Base-by-base conservation (phyloP, 2,113 vertebrate genomes). In the Phaethornis superciliosus region DNA sequence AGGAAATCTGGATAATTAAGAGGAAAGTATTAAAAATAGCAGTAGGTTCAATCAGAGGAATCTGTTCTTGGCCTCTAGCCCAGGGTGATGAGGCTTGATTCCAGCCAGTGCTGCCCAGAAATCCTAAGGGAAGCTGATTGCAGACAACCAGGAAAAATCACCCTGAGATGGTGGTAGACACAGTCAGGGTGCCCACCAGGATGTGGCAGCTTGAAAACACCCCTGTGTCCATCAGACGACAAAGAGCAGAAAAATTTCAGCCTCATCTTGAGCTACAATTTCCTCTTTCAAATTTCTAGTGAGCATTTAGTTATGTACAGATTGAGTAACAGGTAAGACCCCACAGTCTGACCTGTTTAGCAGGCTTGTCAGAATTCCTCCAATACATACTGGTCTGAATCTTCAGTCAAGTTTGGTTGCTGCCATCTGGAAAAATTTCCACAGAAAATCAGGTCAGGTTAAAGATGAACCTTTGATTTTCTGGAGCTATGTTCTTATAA, bases 71-170 rank as follows among this genome's bases (percentile, higher is more conserved):
- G 71, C 63, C 63, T 82, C 33, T 60, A 72, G 67, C 58, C 81
- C 47, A 21, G 49, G 27, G 26, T 47, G 58, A 12, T 88, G 82
- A 85, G 55, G 20, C 17, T 47, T 63, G 27, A 47, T 21, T 46
- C 54, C 44, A 82, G 54, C 11, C 1, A 2, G 12, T 35, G 42
- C n/a, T 70, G 27, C 56, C 65, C 0, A 0, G 52, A 79, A 84
- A 63, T 35, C 47, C 59, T 15, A 12, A 47, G 52, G 78, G 81
- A 75, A 18, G 19, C n/a, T 75, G n/a, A 62, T 87, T 56, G 74
- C 51, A 70, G 47, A 19, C 0, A 2, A 51, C 10, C 22, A 64
- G 37, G 32, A 87, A 65, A 20, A 33, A 52, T 83, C 44, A 68
- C 19, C 32, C 58, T 49, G 44, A 71, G 47, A 85, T 46, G 19